phyloP scores from a whole-genome alignment of 2,797 vertebrate species.

The Pterois miles region DNA sequence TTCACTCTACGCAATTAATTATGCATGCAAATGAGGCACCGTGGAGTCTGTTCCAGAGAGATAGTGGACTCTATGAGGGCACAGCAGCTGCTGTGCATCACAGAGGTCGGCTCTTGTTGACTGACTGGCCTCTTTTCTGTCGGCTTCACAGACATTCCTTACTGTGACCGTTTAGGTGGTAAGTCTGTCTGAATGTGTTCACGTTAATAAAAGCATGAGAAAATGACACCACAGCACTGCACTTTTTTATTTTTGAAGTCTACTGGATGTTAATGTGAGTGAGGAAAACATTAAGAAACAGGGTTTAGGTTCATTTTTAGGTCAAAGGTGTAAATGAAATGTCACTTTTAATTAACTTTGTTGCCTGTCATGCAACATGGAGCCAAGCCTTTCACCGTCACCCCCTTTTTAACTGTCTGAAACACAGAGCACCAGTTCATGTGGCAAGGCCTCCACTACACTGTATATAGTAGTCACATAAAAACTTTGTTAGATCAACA shows the following conservation, averaged over 20 bases:
- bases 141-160: conserved; percentile 85
- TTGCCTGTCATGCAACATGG: conserved; percentile 2
- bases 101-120: conserved; percentile 28
- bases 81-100: conserved; percentile 49
- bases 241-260: neutral
- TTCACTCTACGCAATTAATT: conserved; percentile 72
- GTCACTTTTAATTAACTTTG: conserved; percentile 1
- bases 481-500: neutral
- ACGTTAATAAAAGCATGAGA: conserved; percentile 51
- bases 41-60: conserved; percentile 57
- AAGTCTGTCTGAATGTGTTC: conserved; percentile 71
- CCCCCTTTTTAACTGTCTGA: conserved; percentile 5
- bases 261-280: neutral
- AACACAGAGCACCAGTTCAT: conserved; percentile 14
- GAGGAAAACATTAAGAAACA: neutral
- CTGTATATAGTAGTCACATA: neutral
- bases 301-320: neutral
- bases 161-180: conserved; percentile 85
- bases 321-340: neutral
- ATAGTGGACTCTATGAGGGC: conserved; percentile 52
- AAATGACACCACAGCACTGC: conserved; percentile 10
- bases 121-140: conserved; percentile 76
- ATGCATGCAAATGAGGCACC: conserved; percentile 75
- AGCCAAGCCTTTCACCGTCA: conserved; percentile 14
- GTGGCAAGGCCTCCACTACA: conserved; percentile 2